Base-by-base conservation (phyloP, 1,140 invertebrate genomes). In the Coenobita brevimanus region DNA sequence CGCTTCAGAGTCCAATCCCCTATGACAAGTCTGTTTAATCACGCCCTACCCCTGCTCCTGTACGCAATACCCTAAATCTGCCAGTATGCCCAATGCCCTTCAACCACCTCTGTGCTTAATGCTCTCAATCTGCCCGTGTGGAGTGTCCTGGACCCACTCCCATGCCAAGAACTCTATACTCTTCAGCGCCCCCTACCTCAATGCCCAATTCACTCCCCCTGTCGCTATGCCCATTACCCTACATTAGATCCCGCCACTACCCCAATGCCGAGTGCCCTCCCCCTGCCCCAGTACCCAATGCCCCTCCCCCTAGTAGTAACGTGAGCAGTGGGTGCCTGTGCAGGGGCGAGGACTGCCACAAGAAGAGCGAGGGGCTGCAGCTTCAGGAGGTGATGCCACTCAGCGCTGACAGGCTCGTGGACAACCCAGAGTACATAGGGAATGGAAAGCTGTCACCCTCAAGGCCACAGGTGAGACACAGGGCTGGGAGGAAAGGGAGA, bases 281-380 rank as follows among this genome's bases (percentile, higher is more conserved):
- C 24, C 13, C 1, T 33, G 10, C 10, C 76, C 43, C 76, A 43
- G 10, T 3, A 15, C 54, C 30, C 36, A 33, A 4, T 43, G 17
- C 62, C 54, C 71, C 57, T 38, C 13, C 24, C 21, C 15, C 36
- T 54, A 76, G 50, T 67, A 54, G 27, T 87, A 87, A 87, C 62
- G 79, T 64, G 69, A 84, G 89, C 71, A 87, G 89, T 87, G 89
- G 80, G 84, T 83, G 80, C 89, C 54, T 87, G 78, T 82, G 89
- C 80, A 82, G 84, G 50, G 79, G 81, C 60, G 78, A 82, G 69
- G 78, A 73, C 36, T 79, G 79, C 43, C 81, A 87, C 73, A 82
- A 87, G 84, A 86, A 89, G 89, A 75, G 79, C 50, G 78, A 87
- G 38, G 67, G 89, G 4, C 83, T 89, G 54, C 89, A 87, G 38